Percentiles rank a stretch among this genome's conserved stretches.
phyloP scores from a whole-genome alignment of 2,797 vertebrate genomes.

The Pseudotriccus pelzelni region DNA sequence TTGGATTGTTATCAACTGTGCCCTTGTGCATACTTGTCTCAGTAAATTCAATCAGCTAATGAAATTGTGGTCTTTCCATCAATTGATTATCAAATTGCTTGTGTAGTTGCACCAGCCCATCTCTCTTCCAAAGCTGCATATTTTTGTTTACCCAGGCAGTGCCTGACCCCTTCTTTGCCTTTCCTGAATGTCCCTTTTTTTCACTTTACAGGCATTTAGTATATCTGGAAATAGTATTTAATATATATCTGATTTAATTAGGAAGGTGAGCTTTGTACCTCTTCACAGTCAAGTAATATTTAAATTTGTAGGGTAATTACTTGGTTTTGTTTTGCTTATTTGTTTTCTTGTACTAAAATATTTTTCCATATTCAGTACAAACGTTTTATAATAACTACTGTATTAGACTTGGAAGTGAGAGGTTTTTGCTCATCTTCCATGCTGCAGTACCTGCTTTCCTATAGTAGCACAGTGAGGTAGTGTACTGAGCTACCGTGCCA shows the following conservation, averaged over 20 bases:
- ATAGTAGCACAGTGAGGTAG: too few species aligned
- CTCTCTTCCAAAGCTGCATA: not conserved
- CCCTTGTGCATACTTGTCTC: slow-evolving; percentile 23
- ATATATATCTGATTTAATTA: not conserved
- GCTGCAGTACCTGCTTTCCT: not conserved
- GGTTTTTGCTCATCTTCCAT: fast-evolving
- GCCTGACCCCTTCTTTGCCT: not conserved
- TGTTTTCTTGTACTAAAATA: not conserved
- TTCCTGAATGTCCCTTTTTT: not conserved
- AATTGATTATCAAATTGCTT: not conserved
- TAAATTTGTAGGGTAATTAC: not conserved
- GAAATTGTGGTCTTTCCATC: not conserved
- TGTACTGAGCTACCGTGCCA: not conserved
- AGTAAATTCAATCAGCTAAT: slow-evolving; percentile 41
- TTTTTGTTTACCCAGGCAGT: not conserved
- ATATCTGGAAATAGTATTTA: not conserved
- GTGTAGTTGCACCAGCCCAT: not conserved
- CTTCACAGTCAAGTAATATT: not conserved
- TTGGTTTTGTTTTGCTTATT: not conserved
- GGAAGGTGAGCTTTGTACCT: not conserved
- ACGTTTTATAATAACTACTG: not conserved
- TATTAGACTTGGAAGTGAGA: not conserved
- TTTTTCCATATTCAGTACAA: not conserved
- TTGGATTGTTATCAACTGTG: not conserved
- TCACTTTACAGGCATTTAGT: not conserved